Base-by-base conservation (phyloP, 2,113 vertebrate species). In the Neodontobutis hainanensis region DNA sequence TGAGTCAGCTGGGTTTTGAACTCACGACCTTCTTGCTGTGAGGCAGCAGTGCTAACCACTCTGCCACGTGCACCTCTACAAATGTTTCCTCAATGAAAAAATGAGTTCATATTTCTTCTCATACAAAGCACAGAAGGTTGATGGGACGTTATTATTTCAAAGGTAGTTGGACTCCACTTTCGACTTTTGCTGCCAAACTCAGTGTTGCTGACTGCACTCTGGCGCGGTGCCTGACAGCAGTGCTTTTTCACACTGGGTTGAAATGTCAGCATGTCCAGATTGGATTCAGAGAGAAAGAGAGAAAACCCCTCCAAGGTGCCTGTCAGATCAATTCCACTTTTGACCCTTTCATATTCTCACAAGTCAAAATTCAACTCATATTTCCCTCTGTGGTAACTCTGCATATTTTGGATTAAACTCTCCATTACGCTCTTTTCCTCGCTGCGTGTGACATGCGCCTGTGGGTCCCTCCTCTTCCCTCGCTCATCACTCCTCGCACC, bases 231-330 rank as follows among this genome's bases (percentile, higher is more conserved):
- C 75, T 56, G 56, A 50, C 53, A 64, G 74, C 71, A 55, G 59
- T 15, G 48, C 72, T 68, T 59, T 68, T 48, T 75, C 74, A 59
- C 53, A 32, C 48, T 43, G 52, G 65, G 78, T n/a, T 68, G 59
- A 78, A 73, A 74, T 77, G 71, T 79, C 67, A 72, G 6, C 27
- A 50, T 65, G 62, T 58, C 61, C 52, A 63, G 62, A 58, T 58
- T 32, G n/a, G 45, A 69, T 67, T 8, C 42, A 27, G 19, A 27
- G 19, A 27, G 19, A 40, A 4, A 8, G 8, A 40, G 38, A 40
- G 8, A 8, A 40, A 6, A 53, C 65, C 35, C 35, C 11, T 68
- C 19, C 42, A 45, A n/a, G 19, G 4, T 70, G 57, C 75, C 5
- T 6, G 8, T 40, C 38, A 40, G 8, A 8, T 40, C 8, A 1